Conservation (phyloP, 2,797 vertebrate genomes). For the Neostethus bicornis region DNA sequence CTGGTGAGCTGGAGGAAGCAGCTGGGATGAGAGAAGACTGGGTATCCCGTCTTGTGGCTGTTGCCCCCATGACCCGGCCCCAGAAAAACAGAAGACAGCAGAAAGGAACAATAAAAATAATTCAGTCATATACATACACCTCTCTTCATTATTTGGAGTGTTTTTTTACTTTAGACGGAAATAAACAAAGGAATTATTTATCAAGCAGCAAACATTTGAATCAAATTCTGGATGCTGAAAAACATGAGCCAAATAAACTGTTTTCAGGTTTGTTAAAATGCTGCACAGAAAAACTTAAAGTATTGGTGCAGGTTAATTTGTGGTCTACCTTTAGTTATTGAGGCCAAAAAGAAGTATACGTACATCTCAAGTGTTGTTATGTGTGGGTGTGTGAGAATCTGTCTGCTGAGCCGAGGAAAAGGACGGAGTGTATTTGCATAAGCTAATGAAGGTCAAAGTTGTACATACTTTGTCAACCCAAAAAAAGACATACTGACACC, state of each 20-base stretch:
- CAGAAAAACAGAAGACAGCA: too few relatives aligned
- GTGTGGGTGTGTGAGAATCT: slow-evolving; percentile 28
- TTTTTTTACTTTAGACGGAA: neutral
- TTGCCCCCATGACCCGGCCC: too few relatives aligned
- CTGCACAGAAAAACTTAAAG: slow-evolving; percentile 16
- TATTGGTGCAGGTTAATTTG: slow-evolving; percentile 32
- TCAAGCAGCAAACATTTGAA: neutral
- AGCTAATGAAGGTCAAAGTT: slow-evolving; percentile 68
- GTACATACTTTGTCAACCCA: slow-evolving; percentile 25
- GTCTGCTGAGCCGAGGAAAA: slow-evolving; percentile 42
- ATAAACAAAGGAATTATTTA: slow-evolving; percentile 14
- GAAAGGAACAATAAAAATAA: too few relatives aligned
- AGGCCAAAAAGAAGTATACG: slow-evolving; percentile 26
- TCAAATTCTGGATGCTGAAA: slow-evolving; percentile 1
- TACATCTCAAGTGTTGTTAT: slow-evolving; percentile 21
- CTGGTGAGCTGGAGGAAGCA: too few relatives aligned
- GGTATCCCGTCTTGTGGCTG: too few relatives aligned
- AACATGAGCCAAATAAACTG: neutral
- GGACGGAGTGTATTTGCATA: slow-evolving; percentile 63
- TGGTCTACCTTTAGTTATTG: slow-evolving; percentile 33
- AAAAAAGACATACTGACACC: slow-evolving; percentile 28
- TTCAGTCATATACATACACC: too few relatives aligned
- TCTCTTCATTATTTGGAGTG: too few relatives aligned
- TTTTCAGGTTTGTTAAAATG: slow-evolving; percentile 13
- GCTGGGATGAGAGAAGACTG: too few relatives aligned